Evolutionary conservation across 2,113 vertebrate genomes (phyloP).

Genomic region (Otocyon megalotis): DNA sequence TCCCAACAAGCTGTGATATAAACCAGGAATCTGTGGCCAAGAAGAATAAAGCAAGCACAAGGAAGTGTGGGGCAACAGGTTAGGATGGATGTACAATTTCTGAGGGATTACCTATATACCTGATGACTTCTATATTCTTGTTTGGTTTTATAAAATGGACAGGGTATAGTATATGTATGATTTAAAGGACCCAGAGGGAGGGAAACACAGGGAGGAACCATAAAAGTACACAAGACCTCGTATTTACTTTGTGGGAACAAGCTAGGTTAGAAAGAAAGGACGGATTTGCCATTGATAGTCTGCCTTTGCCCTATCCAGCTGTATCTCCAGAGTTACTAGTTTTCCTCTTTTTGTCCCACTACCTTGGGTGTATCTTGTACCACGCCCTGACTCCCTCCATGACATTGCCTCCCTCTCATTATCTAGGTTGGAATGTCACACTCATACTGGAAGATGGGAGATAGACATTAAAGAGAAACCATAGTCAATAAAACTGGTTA

Average conservation of each 20-base stretch:
- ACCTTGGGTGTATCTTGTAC: neutral
- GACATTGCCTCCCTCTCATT: neutral
- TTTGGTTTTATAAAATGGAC: conserved; percentile 17
- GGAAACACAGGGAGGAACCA: neutral
- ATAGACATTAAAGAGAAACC: neutral
- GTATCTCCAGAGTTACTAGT: neutral
- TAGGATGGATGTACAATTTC: neutral
- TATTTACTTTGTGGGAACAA: neutral
- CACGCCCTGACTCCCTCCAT: neutral
- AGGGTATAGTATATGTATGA: neutral
- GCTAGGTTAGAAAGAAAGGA: neutral
- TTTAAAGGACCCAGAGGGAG: neutral
- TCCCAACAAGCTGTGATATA: neutral
- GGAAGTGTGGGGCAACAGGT: neutral
- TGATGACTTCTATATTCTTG: neutral
- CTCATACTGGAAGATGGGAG: neutral
- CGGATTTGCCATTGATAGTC: neutral
- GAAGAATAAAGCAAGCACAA: neutral
- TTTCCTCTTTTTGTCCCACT: neutral
- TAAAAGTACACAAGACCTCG: neutral
- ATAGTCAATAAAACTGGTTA: neutral
- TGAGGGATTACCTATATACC: neutral
- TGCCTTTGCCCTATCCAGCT: neutral
- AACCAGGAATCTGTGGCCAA: neutral
- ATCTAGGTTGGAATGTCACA: neutral